Percentiles rank a stretch among this genome's conserved stretches.
These are phyloP conservation scores for Achroia grisella DNA, from an alignment of 1,140 invertebrate genomes.

Conservation along the genomic window DNA sequence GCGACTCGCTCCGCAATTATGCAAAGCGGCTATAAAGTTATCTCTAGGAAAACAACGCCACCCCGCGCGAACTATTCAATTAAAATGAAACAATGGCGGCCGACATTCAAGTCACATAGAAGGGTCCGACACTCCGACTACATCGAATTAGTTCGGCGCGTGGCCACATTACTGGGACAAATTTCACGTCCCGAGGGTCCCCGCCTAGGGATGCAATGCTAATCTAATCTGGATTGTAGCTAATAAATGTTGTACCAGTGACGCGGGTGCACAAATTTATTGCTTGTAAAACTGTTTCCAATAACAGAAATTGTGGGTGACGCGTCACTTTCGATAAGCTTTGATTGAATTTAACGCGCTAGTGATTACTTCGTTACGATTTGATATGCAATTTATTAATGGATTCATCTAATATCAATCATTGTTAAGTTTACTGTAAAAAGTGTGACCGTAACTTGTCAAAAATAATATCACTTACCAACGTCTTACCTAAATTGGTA, in stretches of 20 bases:
- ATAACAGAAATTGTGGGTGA: slow-evolving; percentile 62
- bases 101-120: slow-evolving; percentile 67
- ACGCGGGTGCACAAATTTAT: slow-evolving; percentile 62
- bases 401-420: no score
- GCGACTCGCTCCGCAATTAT: slow-evolving; percentile 57
- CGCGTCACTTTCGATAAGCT: slow-evolving; percentile 39
- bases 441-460: no score
- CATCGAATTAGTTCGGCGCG: slow-evolving; percentile 70
- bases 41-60: slow-evolving; percentile 59
- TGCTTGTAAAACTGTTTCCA: slow-evolving; percentile 71
- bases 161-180: slow-evolving; percentile 70
- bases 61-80: slow-evolving; percentile 66
- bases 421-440: no score
- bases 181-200: slow-evolving; percentile 53
- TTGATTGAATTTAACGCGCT: slow-evolving; percentile 63
- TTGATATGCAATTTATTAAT: no score
- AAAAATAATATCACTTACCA: no score
- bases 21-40: slow-evolving; percentile 67
- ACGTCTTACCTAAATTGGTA: no score
- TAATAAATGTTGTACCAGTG: slow-evolving; percentile 68
- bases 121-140: slow-evolving; percentile 39
- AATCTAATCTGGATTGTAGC: slow-evolving; percentile 70
- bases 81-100: slow-evolving; percentile 63
- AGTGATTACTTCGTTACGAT: slow-evolving; percentile 29
- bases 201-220: slow-evolving; percentile 56